Conservation (phyloP, 2,113 vertebrate genomes). For the Pterocles orientalis region DNA sequence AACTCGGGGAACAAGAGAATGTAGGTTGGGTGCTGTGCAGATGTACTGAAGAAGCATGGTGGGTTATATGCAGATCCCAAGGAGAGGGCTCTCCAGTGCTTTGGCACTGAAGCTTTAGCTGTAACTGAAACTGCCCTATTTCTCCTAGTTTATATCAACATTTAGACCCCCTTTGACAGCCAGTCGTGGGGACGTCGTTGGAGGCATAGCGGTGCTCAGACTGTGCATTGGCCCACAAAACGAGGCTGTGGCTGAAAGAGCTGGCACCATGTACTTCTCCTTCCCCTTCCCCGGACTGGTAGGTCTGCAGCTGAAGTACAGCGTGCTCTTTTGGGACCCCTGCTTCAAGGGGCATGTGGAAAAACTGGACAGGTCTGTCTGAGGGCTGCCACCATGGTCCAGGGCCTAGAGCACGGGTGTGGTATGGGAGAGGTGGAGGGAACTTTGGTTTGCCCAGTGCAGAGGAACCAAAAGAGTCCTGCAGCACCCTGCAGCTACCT, state of each 20-base stretch:
- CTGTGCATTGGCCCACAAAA: neutral
- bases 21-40: neutral
- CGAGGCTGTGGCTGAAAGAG: neutral
- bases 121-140: neutral
- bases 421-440: neutral
- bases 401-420: fast-evolving
- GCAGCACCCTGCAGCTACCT: neutral
- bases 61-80: neutral
- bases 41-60: neutral
- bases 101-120: neutral
- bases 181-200: fast-evolving
- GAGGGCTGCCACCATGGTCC: neutral
- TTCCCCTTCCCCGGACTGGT: neutral
- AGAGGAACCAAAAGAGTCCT: neutral
- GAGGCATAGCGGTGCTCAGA: neutral
- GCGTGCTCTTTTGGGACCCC: neutral
- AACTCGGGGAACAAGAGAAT: neutral
- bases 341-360: neutral
- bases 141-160: neutral
- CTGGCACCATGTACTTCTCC: neutral
- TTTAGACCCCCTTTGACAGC: neutral
- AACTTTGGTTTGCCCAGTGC: neutral
- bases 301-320: neutral
- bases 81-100: neutral
- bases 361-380: neutral